Base-by-base conservation (phyloP, 2,113 vertebrate species). In the Brachyhypopomus gauderio region DNA sequence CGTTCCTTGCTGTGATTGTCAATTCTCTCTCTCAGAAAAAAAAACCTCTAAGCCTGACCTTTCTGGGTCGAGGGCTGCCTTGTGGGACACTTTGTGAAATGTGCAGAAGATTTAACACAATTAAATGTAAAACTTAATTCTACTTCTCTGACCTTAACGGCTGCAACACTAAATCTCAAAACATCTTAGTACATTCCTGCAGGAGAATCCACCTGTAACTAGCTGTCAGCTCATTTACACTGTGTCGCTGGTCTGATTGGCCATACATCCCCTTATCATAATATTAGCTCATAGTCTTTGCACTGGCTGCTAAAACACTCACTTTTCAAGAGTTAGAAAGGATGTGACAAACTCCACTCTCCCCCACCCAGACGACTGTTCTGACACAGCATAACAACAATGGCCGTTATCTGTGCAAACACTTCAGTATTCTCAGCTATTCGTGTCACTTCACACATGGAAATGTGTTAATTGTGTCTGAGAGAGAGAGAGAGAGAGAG, bases 401-500 rank as follows among this genome's bases (percentile, higher is more conserved):
- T 72, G 23, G 62, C 52, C 59, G 5, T 71, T 81, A 52, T 78
- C 82, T 79, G 80, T 84, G 85, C 75, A 84, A 89, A 90, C 78
- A 83, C 78, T 75, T 25, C 14, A 22, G 41, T 58, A 81, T 78
- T 38, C 64, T 77, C 58, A 27, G 41, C 55, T 77, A 78, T 83
- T 87, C 79, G 85, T 72, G 75, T 17, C 66, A 59, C 81, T 80
- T 77, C 83, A 84, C 85, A 91, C 75, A 91, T 91, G 87, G 87
- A 91, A 90, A 92, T 88, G 82, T 78, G 23, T 85, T 60, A 8
- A 82, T 85, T 74, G 60, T 72, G 66, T 34, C 71, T 23, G 48
- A 72, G 12, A 84, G 78, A 85, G 89, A 88, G 81, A 88, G 88
- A 90, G 90, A 72, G 76, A 90, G 90, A 72, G 75, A 72, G 59